Conservation (phyloP, 92 coral and sea anemone species). For the Nematostella vectensis region DNA sequence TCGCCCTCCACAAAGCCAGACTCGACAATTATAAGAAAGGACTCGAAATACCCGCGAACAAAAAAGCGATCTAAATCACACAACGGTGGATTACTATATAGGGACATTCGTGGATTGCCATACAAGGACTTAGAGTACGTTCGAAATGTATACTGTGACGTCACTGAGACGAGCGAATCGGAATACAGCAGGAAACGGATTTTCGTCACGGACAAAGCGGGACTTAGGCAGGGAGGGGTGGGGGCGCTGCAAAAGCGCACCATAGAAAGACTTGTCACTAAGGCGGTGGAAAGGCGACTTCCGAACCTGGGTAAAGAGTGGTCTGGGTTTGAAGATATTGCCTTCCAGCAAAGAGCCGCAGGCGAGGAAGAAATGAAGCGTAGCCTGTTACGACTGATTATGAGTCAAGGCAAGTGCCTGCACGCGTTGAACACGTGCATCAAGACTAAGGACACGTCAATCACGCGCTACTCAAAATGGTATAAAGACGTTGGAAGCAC, state of each 20-base stretch:
- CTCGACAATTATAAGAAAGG: too few species aligned
- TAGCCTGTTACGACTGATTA: constrained; percentile 12
- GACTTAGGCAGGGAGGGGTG: neutral
- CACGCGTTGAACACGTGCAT: constrained; percentile 17
- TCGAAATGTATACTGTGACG: neutral
- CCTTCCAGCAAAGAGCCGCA: constrained; percentile 4
- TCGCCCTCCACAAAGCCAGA: too few species aligned
- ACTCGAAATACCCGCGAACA: too few species aligned
- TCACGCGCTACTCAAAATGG: constrained; percentile 22
- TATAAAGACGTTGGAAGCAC: neutral
- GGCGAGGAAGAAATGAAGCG: constrained; percentile 26
- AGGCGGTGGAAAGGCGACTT: constrained; percentile 17
- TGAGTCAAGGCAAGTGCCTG: constrained; percentile 37
- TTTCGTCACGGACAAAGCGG: neutral
- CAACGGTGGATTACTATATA: too few species aligned
- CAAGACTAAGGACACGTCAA: constrained; percentile 29
- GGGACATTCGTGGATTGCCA: neutral
- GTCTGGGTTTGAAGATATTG: constrained; percentile 5
- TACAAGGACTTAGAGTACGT: neutral
- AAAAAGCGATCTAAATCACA: too few species aligned
- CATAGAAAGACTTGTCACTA: constrained; percentile 7
- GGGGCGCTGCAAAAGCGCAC: constrained; percentile 11
- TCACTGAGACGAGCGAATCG: neutral
- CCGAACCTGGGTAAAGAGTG: constrained; percentile 13
- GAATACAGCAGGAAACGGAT: neutral